Evolutionary conservation across 2,797 vertebrate genomes (phyloP).

Genomic region (Lacerta agilis): DNA sequence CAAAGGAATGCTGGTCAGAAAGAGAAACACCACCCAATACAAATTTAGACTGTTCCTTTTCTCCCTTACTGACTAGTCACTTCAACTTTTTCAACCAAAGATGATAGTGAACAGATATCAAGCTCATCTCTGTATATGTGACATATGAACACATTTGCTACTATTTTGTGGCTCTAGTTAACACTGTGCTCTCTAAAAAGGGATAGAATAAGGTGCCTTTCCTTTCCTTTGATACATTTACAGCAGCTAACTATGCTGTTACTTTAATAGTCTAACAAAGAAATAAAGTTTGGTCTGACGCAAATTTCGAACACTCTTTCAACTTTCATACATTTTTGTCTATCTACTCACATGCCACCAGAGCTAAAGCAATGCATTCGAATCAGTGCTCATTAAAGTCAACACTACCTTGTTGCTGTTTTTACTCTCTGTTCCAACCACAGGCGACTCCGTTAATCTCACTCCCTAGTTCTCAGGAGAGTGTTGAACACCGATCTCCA

Average conservation of each 20-base stretch:
- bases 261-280: neutral
- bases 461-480: constrained; percentile 18
- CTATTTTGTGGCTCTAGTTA: neutral
- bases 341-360: neutral
- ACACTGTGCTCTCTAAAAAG: neutral
- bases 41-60: neutral
- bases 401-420: constrained; percentile 52
- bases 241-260: neutral
- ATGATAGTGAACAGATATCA: neutral
- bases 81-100: constrained; percentile 22
- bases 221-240: neutral
- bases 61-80: neutral
- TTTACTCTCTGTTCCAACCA: constrained; percentile 30
- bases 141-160: neutral
- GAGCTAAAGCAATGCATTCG: rapidly evolving
- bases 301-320: constrained; percentile 1
- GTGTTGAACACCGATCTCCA: constrained; percentile 28
- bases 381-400: neutral
- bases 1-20: neutral
- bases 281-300: neutral
- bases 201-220: neutral
- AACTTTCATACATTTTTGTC: neutral
- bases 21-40: neutral
- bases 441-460: neutral
- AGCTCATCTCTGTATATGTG: neutral